Evolutionary conservation across 2,113 vertebrate species (phyloP).

Genomic region (Zosterops lateralis): DNA sequence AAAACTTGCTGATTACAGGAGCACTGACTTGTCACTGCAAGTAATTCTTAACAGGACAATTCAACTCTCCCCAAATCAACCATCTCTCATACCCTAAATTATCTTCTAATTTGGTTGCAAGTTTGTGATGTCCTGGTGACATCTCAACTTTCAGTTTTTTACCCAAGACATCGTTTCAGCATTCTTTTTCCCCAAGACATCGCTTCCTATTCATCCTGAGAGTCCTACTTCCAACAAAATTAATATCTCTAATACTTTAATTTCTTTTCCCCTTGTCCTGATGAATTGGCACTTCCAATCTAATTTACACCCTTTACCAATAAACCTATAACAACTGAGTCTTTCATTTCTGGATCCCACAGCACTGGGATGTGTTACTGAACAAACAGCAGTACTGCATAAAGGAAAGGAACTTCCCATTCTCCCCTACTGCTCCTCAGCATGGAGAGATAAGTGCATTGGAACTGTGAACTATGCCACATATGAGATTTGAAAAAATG

Average conservation of each 20-base stretch:
- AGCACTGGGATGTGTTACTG: neutral
- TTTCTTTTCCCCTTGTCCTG: neutral
- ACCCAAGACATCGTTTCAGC: neutral
- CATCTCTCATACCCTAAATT: neutral
- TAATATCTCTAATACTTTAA: neutral
- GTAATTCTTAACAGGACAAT: neutral
- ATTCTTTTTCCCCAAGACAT: neutral
- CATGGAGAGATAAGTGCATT: neutral
- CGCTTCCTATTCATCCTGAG: neutral
- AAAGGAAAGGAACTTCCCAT: slow-evolving; percentile 5
- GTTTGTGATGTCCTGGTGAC: neutral
- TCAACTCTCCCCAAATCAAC: neutral
- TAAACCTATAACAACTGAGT: neutral
- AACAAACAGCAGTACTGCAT: slow-evolving; percentile 1
- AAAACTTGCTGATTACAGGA: neutral
- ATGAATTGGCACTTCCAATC: neutral
- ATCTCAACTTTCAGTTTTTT: neutral
- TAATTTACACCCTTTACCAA: neutral
- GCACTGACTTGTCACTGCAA: neutral
- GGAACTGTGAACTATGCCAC: neutral
- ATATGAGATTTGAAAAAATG: neutral
- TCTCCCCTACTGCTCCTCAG: neutral
- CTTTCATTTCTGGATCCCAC: slow-evolving; percentile 22
- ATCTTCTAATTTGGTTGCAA: neutral
- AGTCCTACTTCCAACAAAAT: neutral